Percentiles rank a stretch among this genome's conserved stretches.
These are phyloP conservation scores for Umimayanthus chanpuru DNA, from an alignment of 92 coral and sea anemone species.

Conservation along the genomic window DNA sequence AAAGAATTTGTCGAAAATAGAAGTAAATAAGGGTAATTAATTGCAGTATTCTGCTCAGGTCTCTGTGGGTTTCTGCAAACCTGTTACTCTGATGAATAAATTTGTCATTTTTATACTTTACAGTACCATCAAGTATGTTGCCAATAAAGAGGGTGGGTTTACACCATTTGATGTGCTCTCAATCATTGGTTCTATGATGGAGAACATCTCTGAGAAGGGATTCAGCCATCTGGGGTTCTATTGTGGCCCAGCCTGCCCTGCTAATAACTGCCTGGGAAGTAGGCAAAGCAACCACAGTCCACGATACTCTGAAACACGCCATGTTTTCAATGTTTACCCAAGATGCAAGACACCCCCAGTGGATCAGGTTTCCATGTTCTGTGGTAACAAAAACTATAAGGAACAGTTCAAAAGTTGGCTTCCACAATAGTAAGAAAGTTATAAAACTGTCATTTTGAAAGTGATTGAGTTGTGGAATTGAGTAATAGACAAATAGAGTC, in stretches of 20 bases:
- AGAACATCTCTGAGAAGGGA: not conserved
- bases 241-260: constrained; percentile 30
- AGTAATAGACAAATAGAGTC: no score
- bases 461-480: no score
- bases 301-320: not conserved
- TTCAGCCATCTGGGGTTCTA: not conserved
- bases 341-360: not conserved
- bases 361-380: constrained; percentile 26
- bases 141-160: constrained; percentile 5
- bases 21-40: no score
- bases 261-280: constrained; percentile 6
- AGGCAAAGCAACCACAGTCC: not conserved
- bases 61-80: no score
- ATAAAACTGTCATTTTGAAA: no score
- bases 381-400: constrained; percentile 3
- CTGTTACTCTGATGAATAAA: not conserved
- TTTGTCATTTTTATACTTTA: not conserved
- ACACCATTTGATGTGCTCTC: constrained; percentile 4
- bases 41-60: no score
- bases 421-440: not conserved
- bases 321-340: constrained; percentile 29
- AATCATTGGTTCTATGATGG: constrained; percentile 13
- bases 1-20: no score
- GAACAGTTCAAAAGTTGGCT: constrained; percentile 8
- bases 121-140: not conserved